phyloP scores from a whole-genome alignment of 2,888 invertebrate species.

The Onthophagus sagittarius region DNA sequence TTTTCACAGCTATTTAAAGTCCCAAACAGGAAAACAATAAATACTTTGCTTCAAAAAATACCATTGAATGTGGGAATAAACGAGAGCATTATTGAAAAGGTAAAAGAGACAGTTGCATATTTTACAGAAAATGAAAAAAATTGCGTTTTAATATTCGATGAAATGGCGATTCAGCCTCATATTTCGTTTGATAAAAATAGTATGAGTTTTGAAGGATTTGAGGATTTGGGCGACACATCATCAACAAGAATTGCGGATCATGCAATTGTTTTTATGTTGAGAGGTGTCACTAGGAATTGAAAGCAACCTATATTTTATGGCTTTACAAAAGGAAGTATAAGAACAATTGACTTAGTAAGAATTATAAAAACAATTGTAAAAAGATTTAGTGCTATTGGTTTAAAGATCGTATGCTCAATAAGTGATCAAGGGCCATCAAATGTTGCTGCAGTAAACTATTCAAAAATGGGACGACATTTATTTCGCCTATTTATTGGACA shows the following conservation, averaged over 20 bases:
- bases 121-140: conserved; percentile 8
- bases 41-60: conserved; percentile 23
- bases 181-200: conserved; percentile 20
- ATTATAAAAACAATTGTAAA: conserved; percentile 26
- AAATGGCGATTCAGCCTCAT: conserved; percentile 25
- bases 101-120: conserved; percentile 21
- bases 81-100: conserved; percentile 20
- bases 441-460: neutral
- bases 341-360: conserved; percentile 20
- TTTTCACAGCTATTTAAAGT: conserved; percentile 25
- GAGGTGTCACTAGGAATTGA: conserved; percentile 22
- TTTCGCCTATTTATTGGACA: conserved; percentile 26
- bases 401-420: conserved; percentile 1
- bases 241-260: conserved; percentile 21
- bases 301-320: conserved; percentile 25
- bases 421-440: conserved; percentile 15
- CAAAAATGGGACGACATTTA: conserved; percentile 23
- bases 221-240: conserved; percentile 14
- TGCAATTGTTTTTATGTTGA: conserved; percentile 23
- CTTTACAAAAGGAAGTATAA: conserved; percentile 16
- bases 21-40: conserved; percentile 25
- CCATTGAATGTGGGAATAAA: conserved; percentile 25
- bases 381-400: conserved; percentile 19
- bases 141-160: conserved; percentile 26
- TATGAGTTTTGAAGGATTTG: conserved; percentile 18